Evolutionary conservation across 92 coral and sea anemone genomes (phyloP).

Genomic region (Epizoanthus stellaris): DNA sequence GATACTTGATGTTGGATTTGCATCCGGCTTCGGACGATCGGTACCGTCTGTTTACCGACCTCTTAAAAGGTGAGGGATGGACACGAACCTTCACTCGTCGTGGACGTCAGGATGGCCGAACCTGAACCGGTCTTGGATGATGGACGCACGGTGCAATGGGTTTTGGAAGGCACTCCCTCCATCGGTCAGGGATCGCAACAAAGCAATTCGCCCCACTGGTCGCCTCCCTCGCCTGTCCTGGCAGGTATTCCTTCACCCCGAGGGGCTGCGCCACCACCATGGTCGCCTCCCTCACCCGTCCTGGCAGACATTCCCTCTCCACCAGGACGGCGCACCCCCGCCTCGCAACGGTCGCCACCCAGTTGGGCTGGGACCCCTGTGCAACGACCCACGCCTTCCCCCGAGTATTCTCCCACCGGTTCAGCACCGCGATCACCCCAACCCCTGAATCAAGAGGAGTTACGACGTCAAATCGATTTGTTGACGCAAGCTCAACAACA

Average conservation of each 20-base stretch:
- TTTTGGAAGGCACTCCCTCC: not conserved
- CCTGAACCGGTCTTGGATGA: constrained; percentile 7
- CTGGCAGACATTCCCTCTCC: too few species aligned
- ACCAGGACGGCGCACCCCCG: too few species aligned
- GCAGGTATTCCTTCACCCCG: not conserved
- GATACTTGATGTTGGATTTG: constrained; percentile 51
- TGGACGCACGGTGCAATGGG: constrained; percentile 1
- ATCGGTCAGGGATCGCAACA: constrained; percentile 20
- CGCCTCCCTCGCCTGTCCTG: constrained; percentile 19
- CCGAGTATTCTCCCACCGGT: constrained; percentile 8
- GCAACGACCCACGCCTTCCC: constrained; percentile 16
- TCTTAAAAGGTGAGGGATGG: constrained; percentile 44
- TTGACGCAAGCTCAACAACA: constrained; percentile 12
- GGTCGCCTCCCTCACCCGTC: not conserved
- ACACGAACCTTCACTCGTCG: constrained; percentile 39
- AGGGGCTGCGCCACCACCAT: too few species aligned
- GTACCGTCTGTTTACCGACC: constrained; percentile 43
- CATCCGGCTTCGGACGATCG: constrained; percentile 51
- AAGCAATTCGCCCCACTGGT: constrained; percentile 30
- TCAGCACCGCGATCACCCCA: not conserved
- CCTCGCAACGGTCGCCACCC: not conserved
- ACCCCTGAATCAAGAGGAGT: constrained; percentile 16
- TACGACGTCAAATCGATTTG: not conserved
- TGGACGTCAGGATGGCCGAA: not conserved
- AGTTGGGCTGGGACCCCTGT: constrained; percentile 19